Base-by-base conservation (phyloP, 2,888 invertebrate species). In the Cordilura impudica region DNA sequence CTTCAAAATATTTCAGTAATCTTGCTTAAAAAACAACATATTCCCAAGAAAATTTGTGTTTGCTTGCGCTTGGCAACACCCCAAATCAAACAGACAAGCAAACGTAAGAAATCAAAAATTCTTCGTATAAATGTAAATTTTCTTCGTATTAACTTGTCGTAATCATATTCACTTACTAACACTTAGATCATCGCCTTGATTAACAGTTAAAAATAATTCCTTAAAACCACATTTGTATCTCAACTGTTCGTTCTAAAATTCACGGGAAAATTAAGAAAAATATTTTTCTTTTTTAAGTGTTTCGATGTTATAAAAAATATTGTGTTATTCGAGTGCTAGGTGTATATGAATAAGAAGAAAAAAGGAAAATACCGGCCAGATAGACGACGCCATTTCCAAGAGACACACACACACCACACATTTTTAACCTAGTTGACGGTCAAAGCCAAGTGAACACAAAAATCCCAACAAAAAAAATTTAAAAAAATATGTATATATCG, bases 401-500 rank as follows among this genome's bases (percentile, higher is more conserved):
- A 43, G n/a, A 16, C 23, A 10, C 56, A 26, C 21, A 54, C 65
- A 74, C 29, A 16, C 51, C 31, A 21, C 23, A 61, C 61, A 61
- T 77, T 67, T 75, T 71, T 54, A 70, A 71, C 77, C 71, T 77
- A 61, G 43, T 69, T 81, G 76, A 80, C 73, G 82, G 77, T 81
- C 78, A 79, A 72, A 81, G 77, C 47, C 81, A 81, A 82, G 63
- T 80, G 66, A 78, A 78, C 39, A 71, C 58, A 29, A 23, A 60
- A 58, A 65, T 29, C 12, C 18, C 56, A 58, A 58, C 12, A 45
- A 19, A 39, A 7, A 4, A 31, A 31, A n/a, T n/a, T n/a, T 49
- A 39, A 18, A 61, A 45, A 5, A 60, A 43, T 4, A 26, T n/a
- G n/a, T n/a, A n/a, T n/a, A n/a, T n/a, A n/a, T n/a, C n/a, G n/a